Conservation (phyloP, 2,113 vertebrate species). For the Ptychochromis oligacanthus region DNA sequence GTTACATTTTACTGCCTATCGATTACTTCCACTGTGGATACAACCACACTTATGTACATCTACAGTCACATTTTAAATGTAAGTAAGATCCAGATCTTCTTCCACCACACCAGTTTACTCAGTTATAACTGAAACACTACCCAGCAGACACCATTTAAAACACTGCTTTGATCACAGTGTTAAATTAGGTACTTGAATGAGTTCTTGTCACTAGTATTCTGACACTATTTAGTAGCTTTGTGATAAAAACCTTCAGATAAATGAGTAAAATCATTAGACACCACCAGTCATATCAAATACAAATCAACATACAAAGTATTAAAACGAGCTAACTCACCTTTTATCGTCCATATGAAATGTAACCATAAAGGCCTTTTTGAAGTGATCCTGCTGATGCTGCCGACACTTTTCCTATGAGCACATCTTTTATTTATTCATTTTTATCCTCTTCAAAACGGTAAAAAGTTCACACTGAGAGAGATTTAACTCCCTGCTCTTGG, state of each 20-base stretch:
- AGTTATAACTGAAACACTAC: background rate
- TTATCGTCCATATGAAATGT: conserved; percentile 55
- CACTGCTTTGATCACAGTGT: background rate
- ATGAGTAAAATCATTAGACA: background rate
- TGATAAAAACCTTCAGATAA: background rate
- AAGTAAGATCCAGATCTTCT: background rate
- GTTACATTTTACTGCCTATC: background rate
- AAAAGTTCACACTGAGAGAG: background rate
- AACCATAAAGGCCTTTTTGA: conserved; percentile 14
- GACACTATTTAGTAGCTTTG: background rate
- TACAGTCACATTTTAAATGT: background rate
- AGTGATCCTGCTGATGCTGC: background rate
- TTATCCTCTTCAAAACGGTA: background rate
- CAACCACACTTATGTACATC: background rate
- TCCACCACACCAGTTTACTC: background rate
- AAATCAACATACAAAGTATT: too few relatives aligned
- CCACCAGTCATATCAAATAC: background rate
- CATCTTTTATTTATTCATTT: conserved; percentile 5
- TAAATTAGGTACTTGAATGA: background rate
- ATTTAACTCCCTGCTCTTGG: background rate
- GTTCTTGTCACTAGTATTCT: background rate
- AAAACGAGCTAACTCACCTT: conserved; percentile 58
- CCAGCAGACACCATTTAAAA: background rate
- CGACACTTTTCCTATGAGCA: background rate
- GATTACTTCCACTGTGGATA: background rate